Evolutionary conservation across 2,888 invertebrate species (phyloP), one percentile per base, ranked within the genome.

Genomic region (Danaus chrysippus): DNA sequence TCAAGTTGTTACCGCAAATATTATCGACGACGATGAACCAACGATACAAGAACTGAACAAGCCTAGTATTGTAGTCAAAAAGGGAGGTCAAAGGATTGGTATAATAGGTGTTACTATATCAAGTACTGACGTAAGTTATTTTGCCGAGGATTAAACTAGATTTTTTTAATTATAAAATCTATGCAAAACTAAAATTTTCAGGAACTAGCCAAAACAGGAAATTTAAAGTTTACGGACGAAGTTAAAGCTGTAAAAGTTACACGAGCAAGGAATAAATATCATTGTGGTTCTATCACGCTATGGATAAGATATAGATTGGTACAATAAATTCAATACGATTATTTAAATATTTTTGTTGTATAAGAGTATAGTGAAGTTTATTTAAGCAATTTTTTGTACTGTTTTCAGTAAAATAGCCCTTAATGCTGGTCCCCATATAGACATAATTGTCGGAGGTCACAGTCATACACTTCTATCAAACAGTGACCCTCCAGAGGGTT

Each of bases 221-320:
- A 92, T n/a, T 75, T 96, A 2, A 89, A 78, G 68, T 95, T 96
- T 68, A 86, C 92, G 3, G 93, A 95, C 75, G 96, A 96, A 85
- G 92, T 94, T 10, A 91, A 92, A 67, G 82, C 94, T 1, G 93
- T 96, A 92, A 65, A 91, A 92, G 70, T 76, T 96, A 1, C 87
- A 92, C 42, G 87, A 84, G 10, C 85, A 93, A 69, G 94, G 94
- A 0, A 93, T 96, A 0, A 92, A 95, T 67, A 95, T 96, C 34
- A 95, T 96, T 61, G 93, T 97, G 57, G 96, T 95, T 2, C 79
- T 97, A 15, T 96, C 97, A 0, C 97, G 97, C 76, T 94, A 95
- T 66, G 97, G 97, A 1, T 91, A 95, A 55, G 92, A 93, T 1
- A 92, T 93, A 17, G 95, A 95, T 71, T 84, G 91, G 87, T 91